Base-by-base conservation (phyloP, 2,888 invertebrate genomes). In the Allacma fusca region DNA sequence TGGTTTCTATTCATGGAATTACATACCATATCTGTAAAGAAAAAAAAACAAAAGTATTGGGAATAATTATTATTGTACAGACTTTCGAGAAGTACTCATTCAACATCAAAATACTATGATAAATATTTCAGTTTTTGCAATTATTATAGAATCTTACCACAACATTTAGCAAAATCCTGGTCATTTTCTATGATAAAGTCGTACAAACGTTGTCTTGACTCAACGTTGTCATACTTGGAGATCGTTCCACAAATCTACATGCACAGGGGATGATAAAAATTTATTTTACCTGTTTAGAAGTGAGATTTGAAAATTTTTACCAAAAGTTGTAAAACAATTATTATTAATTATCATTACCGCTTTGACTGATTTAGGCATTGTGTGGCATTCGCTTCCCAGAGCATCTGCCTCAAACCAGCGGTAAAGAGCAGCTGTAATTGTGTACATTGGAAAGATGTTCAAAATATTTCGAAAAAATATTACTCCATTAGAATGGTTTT, bases 81-180 rank as follows among this genome's bases (percentile, higher is more conserved):
- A n/a, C n/a, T n/a, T n/a, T n/a, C n/a, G n/a, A n/a, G n/a, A n/a
- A n/a, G n/a, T n/a, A n/a, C n/a, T n/a, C n/a, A n/a, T n/a, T n/a
- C n/a, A n/a, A n/a, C n/a, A n/a, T n/a, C n/a, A n/a, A n/a, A n/a
- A n/a, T n/a, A n/a, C n/a, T n/a, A n/a, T n/a, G n/a, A n/a, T n/a
- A n/a, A n/a, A n/a, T n/a, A n/a, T n/a, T n/a, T n/a, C n/a, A n/a
- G n/a, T n/a, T n/a, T n/a, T n/a, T n/a, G n/a, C n/a, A n/a, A n/a
- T n/a, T n/a, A n/a, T n/a, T n/a, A n/a, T n/a, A n/a, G n/a, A n/a
- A 23, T 67, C 21, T 62, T 81, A 81, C 81, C 73, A 44, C 81
- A 81, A 50, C 81, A 81, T 43, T 75, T 69, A 21, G 77, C 70
- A 24, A 80, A 73, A 13, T 68, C 57, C 7, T 19, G 2, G 29